Evolutionary conservation across 2,113 vertebrate genomes (phyloP), one percentile per base, ranked within the genome.

Genomic region (Callopanchax toddi): DNA sequence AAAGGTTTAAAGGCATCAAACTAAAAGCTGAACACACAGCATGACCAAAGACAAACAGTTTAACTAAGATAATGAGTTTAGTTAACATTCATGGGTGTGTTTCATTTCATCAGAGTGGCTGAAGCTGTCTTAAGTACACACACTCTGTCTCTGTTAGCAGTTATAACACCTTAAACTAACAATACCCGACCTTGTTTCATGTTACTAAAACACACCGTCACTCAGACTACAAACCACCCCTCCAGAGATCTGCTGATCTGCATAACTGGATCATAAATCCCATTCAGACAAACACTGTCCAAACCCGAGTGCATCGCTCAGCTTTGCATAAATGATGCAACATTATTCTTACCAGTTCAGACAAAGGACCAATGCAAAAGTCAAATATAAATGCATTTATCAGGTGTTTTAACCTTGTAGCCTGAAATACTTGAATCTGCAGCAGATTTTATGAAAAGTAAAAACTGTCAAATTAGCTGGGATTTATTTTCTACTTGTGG

Each of bases 81-180:
- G 40, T 63, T 26, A 18, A 60, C 22, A 11, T 11, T 17, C 21
- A 18, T 5, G 46, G 40, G 60, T 42, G 63, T 34, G 46, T 10
- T 43, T 68, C 37, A 56, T 25, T 53, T 22, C 15, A 13, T 49
- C 43, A 67, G 63, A 13, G 69, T 3, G 54, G 29, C 18, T 46
- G 25, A 58, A 44, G 34, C 11, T 25, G 15, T 60, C 11, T 44
- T 20, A 45, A 25, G 51, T 22, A 15, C 17, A 66, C 10, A 52
- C 42, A 34, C 32, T 51, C n/a, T n/a, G n/a, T n/a, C 16, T 21
- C 6, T 16, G 12, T 46, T 18, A 4, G 3, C 22, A 34, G 43
- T 37, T 23, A n/a, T 6, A 44, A 32, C 11, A 10, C 21, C 60
- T 26, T 10, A 29, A 62, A 56, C 16, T 0, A 13, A 63, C 48